A percentile compares a stretch with the other conserved stretches of the same genome.
Conservation (phyloP, 2,113 vertebrate genomes). For the Pomatostomus ruficeps region DNA sequence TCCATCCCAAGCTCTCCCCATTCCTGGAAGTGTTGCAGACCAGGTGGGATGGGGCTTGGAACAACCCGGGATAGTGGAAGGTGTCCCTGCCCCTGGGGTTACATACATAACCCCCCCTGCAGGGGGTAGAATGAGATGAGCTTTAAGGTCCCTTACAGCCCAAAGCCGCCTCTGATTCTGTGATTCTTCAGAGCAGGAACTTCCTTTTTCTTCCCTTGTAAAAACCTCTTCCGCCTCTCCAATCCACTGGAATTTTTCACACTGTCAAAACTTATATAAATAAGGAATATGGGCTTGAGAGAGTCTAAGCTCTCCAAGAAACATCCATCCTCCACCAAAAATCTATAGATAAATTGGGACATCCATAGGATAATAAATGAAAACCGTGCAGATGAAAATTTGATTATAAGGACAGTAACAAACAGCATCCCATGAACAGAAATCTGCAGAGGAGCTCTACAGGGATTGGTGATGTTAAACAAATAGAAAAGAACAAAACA, state of each 20-base stretch:
- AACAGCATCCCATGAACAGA: background rate
- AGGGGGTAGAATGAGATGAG: background rate
- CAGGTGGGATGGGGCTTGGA: accelerated
- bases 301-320: background rate
- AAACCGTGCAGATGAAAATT: background rate
- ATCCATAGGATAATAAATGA: background rate
- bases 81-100: background rate
- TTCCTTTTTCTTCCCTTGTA: background rate
- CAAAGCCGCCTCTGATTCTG: background rate
- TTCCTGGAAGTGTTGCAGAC: background rate
- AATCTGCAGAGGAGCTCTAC: background rate
- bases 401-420: background rate
- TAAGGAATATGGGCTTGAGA: background rate
- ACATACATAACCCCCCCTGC: too few species aligned
- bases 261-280: background rate
- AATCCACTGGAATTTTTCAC: background rate
- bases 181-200: background rate
- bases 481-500: background rate
- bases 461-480: background rate
- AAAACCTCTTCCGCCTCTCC: background rate
- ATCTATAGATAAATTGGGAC: background rate
- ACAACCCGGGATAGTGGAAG: background rate
- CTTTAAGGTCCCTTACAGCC: background rate
- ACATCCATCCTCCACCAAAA: background rate
- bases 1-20: background rate